A percentile compares a stretch with the other conserved stretches of the same genome.
Evolutionary conservation across 2,113 vertebrate species (phyloP).

Genomic region (Heterochromis multidens): DNA sequence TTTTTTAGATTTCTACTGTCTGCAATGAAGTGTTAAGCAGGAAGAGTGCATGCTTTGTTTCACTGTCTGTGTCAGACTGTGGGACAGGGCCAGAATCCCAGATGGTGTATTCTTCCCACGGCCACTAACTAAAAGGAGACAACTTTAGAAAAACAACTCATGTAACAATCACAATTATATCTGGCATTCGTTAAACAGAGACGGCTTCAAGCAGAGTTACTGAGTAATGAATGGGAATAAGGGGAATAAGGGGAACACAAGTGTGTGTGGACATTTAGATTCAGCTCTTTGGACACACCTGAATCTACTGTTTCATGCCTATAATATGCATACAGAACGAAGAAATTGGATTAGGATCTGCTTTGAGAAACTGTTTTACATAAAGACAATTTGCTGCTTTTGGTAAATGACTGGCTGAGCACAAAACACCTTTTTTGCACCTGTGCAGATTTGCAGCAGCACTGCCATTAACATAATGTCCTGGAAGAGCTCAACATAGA

Average conservation of each 20-base stretch:
- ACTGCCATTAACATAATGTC: constrained; percentile 6
- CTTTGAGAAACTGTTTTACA: constrained; percentile 4
- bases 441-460: constrained; percentile 2
- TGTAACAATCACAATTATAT: constrained; percentile 50
- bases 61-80: constrained; percentile 26
- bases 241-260: not conserved
- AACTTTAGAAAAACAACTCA: constrained; percentile 51
- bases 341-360: not conserved
- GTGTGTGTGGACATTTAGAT: not conserved
- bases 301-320: not conserved
- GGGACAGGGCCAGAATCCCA: constrained; percentile 47
- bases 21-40: constrained; percentile 6
- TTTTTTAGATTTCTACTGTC: not conserved
- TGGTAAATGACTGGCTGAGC: constrained; percentile 9
- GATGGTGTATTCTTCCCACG: constrained; percentile 59
- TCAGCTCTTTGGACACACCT: not conserved
- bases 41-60: constrained; percentile 20
- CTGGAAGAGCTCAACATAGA: not conserved
- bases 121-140: constrained; percentile 55
- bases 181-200: constrained; percentile 35
- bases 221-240: not conserved
- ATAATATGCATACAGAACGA: not conserved
- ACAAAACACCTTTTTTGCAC: not conserved
- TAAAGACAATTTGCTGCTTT: not conserved
- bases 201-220: not conserved